Evolutionary conservation across 2,113 vertebrate species (phyloP), one percentile per base, ranked within the genome.

Genomic region (Desmodus rotundus): DNA sequence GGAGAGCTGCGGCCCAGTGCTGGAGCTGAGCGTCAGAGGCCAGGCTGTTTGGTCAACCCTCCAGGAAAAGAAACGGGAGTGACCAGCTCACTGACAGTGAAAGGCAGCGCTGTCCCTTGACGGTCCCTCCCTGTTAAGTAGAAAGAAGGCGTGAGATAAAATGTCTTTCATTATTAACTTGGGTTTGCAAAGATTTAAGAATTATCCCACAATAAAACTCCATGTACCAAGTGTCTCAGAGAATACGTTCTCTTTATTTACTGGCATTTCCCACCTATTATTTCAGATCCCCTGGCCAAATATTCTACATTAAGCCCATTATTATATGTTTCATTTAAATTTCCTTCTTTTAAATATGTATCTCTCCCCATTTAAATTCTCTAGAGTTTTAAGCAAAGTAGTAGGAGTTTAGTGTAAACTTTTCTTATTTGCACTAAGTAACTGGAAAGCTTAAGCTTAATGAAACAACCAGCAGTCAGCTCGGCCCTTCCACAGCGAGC

Each of bases 401-500:
- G 77, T n/a, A 16, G 96, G 96, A 98, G 98, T 98, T 98, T 97
- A 97, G 98, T 98, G 98, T 97, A 17, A 98, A 98, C 98, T 98
- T 97, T 97, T 97, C 97, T 96, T 98, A 98, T 98, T 98, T 99
- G 98, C 98, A 97, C 97, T 98, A 76, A 96, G 84, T 98, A 98
- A 99, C 98, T 98, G 98, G 94, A 89, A 96, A 94, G 95, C 97
- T 98, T 76, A 95, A 98, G 98, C 98, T 98, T 98, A 98, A 98
- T 95, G 98, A 98, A 98, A 98, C 98, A 98, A 98, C 98, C 95
- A 98, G 54, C 83, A 93, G 76, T 93, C 97, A 76, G 96, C 87
- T 88, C 87, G 83, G 45, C 31, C 83, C 96, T 93, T 94, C 87
- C 11, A 96, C 93, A 24, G 6, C 96, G 96, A 97, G 97, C 89